Base-by-base conservation (phyloP, 2,888 invertebrate species). In the Brenthis ino region DNA sequence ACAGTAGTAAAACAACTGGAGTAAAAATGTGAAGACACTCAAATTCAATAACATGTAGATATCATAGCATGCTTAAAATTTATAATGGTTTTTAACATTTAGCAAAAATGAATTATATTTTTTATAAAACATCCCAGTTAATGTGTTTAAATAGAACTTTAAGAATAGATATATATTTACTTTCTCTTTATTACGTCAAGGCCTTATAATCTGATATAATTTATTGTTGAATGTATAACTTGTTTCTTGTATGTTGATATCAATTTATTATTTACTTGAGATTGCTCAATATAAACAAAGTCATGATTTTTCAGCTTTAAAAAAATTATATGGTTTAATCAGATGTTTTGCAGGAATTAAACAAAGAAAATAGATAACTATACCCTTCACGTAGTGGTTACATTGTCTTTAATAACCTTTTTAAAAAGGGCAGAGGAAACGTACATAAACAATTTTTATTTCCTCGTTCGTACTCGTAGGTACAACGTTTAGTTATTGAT, bases 151-250 rank as follows among this genome's bases (percentile, higher is more conserved):
- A 43, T 43, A 11, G 11, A 43, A 50, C n/a, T 50, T 50, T 60
- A 50, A 33, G 2, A 28, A 60, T 60, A 60, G 60, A 60, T 60
- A 14, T 60, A n/a, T 50, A 48, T 60, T 50, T 60, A 50, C 60
- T 28, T 50, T 33, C 2, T n/a, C 12, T 50, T 50, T 50, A n/a
- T 50, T 33, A 33, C 60, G 48, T 16, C 60, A 28, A 60, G 12
- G 14, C 28, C n/a, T 28, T 60, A 43, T 60, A 50, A 60, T 60
- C 50, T 50, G 6, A 50, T 48, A 60, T 60, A 50, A 60, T 60
- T 60, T 60, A 60, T 50, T n/a, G 33, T 50, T 50, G 48, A 60
- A 50, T 60, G 37, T 60, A 60, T 20, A 20, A 1, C 33, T 48
- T 60, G 28, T 1, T 2, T 50, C 14, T 50, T 11, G 12, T 50